These are phyloP conservation scores for Phalacrocorax brasilianus DNA, from an alignment of 2,113 vertebrate species.

Conservation along the genomic window DNA sequence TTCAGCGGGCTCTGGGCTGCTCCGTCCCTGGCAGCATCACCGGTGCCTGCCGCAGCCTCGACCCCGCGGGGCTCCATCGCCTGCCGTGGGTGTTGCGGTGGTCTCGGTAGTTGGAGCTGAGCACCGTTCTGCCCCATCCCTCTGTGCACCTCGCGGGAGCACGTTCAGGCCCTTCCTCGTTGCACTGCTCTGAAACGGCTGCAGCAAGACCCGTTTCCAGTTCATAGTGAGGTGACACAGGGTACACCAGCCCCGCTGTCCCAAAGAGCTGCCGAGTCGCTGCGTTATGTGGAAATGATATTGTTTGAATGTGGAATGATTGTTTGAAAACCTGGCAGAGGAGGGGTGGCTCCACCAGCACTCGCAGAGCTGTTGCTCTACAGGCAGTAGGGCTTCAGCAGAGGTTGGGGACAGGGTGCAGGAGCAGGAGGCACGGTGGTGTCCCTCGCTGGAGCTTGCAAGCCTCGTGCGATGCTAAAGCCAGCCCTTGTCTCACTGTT, in stretches of 20 bases:
- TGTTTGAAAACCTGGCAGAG: not conserved
- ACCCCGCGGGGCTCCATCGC: fast-evolving
- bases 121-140: not conserved
- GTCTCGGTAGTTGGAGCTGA: not conserved
- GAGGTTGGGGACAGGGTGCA: not conserved
- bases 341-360: too few relatives aligned
- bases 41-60: not conserved
- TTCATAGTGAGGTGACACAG: not conserved
- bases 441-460: not conserved
- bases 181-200: not conserved
- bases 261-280: not conserved
- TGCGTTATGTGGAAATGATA: not conserved
- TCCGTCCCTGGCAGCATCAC: not conserved
- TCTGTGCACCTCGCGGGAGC: not conserved
- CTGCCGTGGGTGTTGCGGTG: not conserved
- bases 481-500: not conserved
- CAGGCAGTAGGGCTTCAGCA: not conserved
- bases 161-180: not conserved
- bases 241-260: not conserved
- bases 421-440: not conserved
- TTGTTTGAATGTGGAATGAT: not conserved
- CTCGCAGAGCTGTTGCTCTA: not conserved
- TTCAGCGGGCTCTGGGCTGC: not conserved
- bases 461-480: not conserved
- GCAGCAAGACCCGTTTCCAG: not conserved